Evolutionary conservation across 1,140 invertebrate species (phyloP), one percentile per base, ranked within the genome.

Genomic region (Aporrectodea caliginosa): DNA sequence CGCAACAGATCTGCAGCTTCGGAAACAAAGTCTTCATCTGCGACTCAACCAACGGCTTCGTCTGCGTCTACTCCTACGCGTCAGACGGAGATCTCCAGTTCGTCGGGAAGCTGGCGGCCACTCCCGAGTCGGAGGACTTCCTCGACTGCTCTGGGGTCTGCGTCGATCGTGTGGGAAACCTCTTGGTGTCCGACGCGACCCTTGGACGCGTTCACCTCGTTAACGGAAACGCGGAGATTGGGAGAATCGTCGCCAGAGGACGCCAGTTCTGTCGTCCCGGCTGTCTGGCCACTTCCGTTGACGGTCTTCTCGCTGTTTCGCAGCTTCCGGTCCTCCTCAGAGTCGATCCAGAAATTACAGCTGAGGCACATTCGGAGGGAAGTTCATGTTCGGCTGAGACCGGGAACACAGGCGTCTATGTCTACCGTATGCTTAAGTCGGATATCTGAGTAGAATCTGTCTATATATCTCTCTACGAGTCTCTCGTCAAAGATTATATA

Each of bases 1-100:
- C 71, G 1, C 71, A 79, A 35, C n/a, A 31, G 0, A 58, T 79
- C 29, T 29, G 32, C 35, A 75, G n/a, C 30, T 43, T 43, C 69
- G 73, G 69, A 70, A 75, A 79, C 71, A 73, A 75, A 35, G 2
- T 79, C 12, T 79, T 30, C 31, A 43, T 79, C 6, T 79, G 71
- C 0, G 78, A 79, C 73, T 30, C 72, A 2, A 34, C 43, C 71
- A 79, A 75, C 71, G 58, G 58, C 16, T 30, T 69, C 30, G 78
- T 79, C 1, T 31, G 70, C 71, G 73, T 79, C 73, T 79, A 79
- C 30, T n/a, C 58, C 1, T 73, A 43, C 33, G 22, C 12, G 27
- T 22, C 34, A 32, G 73, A 75, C 58, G 73, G 58, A 33, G n/a
- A n/a, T n/a, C n/a, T 79, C 16, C 32, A 79, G 34, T 79, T 79